Evolutionary conservation across 2,888 invertebrate species (phyloP), one percentile per base, ranked within the genome.

Genomic region (Hypomecis punctinalis): DNA sequence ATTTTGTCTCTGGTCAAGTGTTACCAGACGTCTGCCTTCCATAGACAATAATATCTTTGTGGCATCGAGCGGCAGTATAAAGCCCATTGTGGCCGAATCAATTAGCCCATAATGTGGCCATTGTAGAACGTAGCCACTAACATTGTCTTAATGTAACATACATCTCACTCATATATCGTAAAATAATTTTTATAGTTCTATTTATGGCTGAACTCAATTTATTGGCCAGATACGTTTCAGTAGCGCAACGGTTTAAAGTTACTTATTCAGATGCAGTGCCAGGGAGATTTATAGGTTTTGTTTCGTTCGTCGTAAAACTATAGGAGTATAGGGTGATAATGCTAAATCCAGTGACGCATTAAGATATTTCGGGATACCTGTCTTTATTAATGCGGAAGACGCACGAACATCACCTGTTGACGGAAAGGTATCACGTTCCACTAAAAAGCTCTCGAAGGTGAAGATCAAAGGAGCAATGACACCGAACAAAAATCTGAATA

Each of bases 1-100:
- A 92, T 92, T 92, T 92, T 92, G 92, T 92, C 91, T 91, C 85
- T 88, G 87, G 85, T 90, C 91, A 88, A 91, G 91, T 91, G 91
- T 90, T 89, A 84, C 85, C 91, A 92, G 91, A 90, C 92, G 90
- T 91, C 91, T 90, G 91, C 79, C 66, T 71, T 74, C 77, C 79
- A 85, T 90, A 91, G 90, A 92, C 91, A 92, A 91, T 90, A 85
- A 85, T 84, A 88, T 88, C 91, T 85, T 90, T 92, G 91, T 92
- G 75, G 78, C 76, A 77, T 77, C 81, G 78, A 84, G 83, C 76
- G 79, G 78, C 81, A 77, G 80, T 78, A 90, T 85, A 91, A 90
- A 87, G 90, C 73, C 78, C 89, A 90, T 91, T 92, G 92, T 92
- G 82, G 88, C 81, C 85, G 84, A 90, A 91, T 91, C 92, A 91